A percentile compares a stretch with the other conserved stretches of the same genome.
phyloP scores from a whole-genome alignment of 2,113 vertebrate genomes.

The Varanus salvator region DNA sequence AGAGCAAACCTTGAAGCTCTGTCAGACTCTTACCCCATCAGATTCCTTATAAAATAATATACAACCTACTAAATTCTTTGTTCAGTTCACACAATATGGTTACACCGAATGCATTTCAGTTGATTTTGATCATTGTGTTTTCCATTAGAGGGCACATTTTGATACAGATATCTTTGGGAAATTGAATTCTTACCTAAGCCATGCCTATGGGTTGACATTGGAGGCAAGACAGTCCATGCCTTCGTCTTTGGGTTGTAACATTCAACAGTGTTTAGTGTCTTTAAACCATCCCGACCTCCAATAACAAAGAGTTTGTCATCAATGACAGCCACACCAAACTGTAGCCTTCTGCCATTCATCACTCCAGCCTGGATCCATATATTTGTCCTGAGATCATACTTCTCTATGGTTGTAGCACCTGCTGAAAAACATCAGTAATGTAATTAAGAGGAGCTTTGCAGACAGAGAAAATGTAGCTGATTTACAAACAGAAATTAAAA shows the following conservation, averaged over 20 bases:
- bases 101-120: neutral
- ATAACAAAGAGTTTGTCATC: constrained; percentile 86
- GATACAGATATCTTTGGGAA: neutral
- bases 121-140: neutral
- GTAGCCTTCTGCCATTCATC: constrained; percentile 83
- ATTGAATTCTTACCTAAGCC: constrained; percentile 80
- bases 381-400: constrained; percentile 85
- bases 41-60: no score
- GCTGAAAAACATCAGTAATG: constrained; percentile 68
- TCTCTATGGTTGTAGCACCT: constrained; percentile 86
- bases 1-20: no score
- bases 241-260: constrained; percentile 85
- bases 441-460: constrained; percentile 13
- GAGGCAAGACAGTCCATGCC: constrained; percentile 82
- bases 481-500: neutral
- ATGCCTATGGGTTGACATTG: constrained; percentile 85
- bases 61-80: neutral
- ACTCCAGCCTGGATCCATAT: constrained; percentile 84
- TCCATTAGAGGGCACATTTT: neutral
- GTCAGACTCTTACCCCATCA: no score
- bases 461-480: fast-evolving
- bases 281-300: constrained; percentile 84
- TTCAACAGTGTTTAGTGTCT: constrained; percentile 86
- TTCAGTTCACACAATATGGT: neutral
- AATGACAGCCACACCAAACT: constrained; percentile 85